Base-by-base conservation (phyloP, 2,113 vertebrate genomes). In the Amblyornis subalaris region DNA sequence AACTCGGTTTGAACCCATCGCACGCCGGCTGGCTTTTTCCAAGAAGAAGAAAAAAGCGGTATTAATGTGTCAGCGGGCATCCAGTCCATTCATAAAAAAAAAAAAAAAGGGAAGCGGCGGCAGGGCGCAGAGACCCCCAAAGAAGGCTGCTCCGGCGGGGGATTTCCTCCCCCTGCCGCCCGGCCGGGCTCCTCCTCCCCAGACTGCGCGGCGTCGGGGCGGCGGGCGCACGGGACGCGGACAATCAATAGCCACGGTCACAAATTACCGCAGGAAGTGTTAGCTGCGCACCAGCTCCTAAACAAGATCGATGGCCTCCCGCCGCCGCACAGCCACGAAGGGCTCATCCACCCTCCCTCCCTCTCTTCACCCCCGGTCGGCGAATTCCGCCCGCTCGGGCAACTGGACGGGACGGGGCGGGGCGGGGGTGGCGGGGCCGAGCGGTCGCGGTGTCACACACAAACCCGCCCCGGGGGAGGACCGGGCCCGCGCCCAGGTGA, bases 131-230 rank as follows among this genome's bases (percentile, higher is more conserved):
- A 36, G 96, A 97, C 96, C 93, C 95, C 97, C 97, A 85, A 85
- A 77, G 94, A 95, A 94, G 92, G 94, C 17, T 47, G 74, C 64
- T 29, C 82, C 31, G 31, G 29, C 16, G 86, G 86, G 74, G 61
- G 25, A n/a, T 54, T 76, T 57, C 79, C 80, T 97, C 96, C 97
- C 88, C 55, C 78, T 47, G 70, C 53, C n/a, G 25, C 45, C 76
- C 45, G 40, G 95, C 96, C 88, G 91, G 89, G 81, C 97, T 96
- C 97, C 98, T 89, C 98, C 98, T 90, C 95, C 64, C 54, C 96
- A 98, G 98, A 98, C 98, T 97, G 96, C 96, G 80, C 85, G 98
- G 98, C 98, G 98, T 98, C 98, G 87, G 93, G 96, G 90, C 93
- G 94, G 90, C 57, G 81, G 97, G 97, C 97, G 96, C 96, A 97